Conservation (phyloP, 2,888 invertebrate species). For the Heliconius ethilla region DNA sequence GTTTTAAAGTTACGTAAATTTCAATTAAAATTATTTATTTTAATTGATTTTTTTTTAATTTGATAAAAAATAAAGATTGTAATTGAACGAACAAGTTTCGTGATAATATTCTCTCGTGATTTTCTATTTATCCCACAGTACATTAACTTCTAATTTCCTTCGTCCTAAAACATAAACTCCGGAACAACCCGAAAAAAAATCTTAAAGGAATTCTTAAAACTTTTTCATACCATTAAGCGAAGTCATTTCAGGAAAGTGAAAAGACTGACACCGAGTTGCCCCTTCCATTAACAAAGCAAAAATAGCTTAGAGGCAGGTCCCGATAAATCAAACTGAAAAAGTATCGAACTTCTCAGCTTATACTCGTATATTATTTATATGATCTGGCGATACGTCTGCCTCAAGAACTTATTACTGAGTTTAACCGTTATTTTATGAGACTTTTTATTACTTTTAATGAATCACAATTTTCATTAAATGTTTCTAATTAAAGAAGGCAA, state of each 20-base stretch:
- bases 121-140: slow-evolving; percentile 42
- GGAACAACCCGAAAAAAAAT: slow-evolving; percentile 45
- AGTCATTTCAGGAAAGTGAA: slow-evolving; percentile 68
- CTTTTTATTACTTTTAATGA: not conserved
- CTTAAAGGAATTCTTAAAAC: slow-evolving; percentile 47
- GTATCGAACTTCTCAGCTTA: slow-evolving; percentile 35
- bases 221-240: slow-evolving; percentile 54
- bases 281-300: slow-evolving; percentile 69
- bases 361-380: slow-evolving; percentile 32
- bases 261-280: slow-evolving; percentile 60
- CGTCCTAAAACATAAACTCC: slow-evolving; percentile 40
- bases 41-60: too few relatives aligned
- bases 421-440: not conserved
- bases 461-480: too few relatives aligned
- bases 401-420: slow-evolving; percentile 2
- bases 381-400: slow-evolving; percentile 2
- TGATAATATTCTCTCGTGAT: slow-evolving; percentile 21
- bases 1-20: too few relatives aligned
- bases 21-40: too few relatives aligned
- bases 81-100: not conserved
- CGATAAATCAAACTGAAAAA: slow-evolving; percentile 68
- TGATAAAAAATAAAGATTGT: not conserved
- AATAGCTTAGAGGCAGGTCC: slow-evolving; percentile 60
- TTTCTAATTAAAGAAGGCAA: too few relatives aligned
- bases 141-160: slow-evolving; percentile 44